Evolutionary conservation across 1,140 invertebrate genomes (phyloP), one percentile per base, ranked within the genome.

Genomic region (Drosophila novamexicana): DNA sequence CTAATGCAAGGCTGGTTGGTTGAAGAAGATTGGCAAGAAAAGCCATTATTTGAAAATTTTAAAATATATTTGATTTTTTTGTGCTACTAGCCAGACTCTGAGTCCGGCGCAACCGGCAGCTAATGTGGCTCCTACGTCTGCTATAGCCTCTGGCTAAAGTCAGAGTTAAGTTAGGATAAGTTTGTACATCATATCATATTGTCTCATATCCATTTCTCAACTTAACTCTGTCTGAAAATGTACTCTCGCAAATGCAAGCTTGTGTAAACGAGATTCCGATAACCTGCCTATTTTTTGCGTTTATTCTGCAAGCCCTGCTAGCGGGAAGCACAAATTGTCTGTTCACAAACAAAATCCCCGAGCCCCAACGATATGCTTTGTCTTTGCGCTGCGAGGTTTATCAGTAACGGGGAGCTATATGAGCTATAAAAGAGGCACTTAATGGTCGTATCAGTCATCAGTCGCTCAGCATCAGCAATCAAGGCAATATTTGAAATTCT

Each of bases 21-120:
- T 91, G 0, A 88, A 90, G 58, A 90, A 89, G 14, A 72, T 90
- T 62, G 82, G 83, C 59, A 83, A 91, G 74, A 85, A 71, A 83
- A 53, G 91, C 18, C 12, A 14, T 1, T 9, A 0, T 45, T 22
- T 1, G 18, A 18, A 18, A 0, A 18, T 18, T 18, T 18, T 18
- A 18, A 1, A 18, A 18, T 18, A 18, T 18, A 18, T 18, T 18
- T 18, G 18, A 1, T 18, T 18, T 18, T 1, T 18, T 18, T 18
- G 18, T 18, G 82, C 80, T 53, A 80, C 85, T 18, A 84, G 88
- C 7, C 80, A 90, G 56, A 56, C 53, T 5, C 34, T 90, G 68
- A 80, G 59, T 8, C 61, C 91, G 7, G 90, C 85, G n/a, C 85
- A 91, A 50, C 80, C 81, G 18, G 85, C 77, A 2, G 89, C 90